Base-by-base conservation (phyloP, 1,140 invertebrate species). In the Drosophila grimshawi region DNA sequence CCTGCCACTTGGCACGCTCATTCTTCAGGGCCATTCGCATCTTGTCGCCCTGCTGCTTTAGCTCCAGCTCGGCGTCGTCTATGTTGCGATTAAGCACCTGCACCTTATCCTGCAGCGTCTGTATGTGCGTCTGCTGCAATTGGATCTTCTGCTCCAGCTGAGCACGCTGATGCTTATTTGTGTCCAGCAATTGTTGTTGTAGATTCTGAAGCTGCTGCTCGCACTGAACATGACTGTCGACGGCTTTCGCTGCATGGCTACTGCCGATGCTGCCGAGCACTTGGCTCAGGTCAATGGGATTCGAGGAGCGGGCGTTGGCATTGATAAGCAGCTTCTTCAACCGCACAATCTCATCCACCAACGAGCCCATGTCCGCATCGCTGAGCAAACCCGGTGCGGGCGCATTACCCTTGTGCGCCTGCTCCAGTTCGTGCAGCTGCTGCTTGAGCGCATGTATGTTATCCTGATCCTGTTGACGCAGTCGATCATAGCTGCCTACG, bases 401-500 rank as follows among this genome's bases (percentile, higher is more conserved):
- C 2, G 56, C 41, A 1, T 49, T 19, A 0, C 65, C 59, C 1
- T 43, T 33, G 30, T 80, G 78, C 0, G 33, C 32, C 27, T 80
- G 77, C 32, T 90, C 80, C 19, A 92, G 33, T 2, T 92, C 82
- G 8, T 78, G 85, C 3, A 89, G 90, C 76, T 76, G 91, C 93
- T 81, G 94, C 75, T 96, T 95, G 2, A 97, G 92, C 77, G 95
- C 95, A 69, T 95, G 94, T 85, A 97, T 97, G 29, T 94, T 94
- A 63, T 94, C 93, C 89, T 96, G 96, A 93, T 97, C 97, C 75
- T 95, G 94, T 57, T 96, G 94, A 43, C 96, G 92, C 4, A 95
- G 81, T 63, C 95, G 93, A 83, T 97, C 96, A 80, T 97, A 97
- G 71, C 95, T 94, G 2, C 97, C 97, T 35, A 97, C 95, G 0